A percentile compares a stretch with the other conserved stretches of the same genome.
Evolutionary conservation across 2,797 vertebrate species (phyloP).

Genomic region (Danio choprae): DNA sequence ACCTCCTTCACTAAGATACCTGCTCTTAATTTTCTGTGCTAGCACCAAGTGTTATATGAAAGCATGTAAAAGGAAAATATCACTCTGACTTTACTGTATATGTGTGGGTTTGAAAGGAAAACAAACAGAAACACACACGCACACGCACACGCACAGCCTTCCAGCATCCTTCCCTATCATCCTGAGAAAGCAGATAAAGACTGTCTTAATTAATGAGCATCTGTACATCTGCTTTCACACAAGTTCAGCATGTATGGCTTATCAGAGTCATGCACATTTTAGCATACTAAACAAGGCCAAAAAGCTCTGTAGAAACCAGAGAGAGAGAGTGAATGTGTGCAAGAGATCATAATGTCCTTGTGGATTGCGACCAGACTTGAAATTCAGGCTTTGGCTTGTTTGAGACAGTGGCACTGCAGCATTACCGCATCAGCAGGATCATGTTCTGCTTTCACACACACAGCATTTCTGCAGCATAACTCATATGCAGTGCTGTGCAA

Average conservation of each 20-base stretch:
- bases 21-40: background rate
- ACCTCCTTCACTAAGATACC: background rate
- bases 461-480: background rate
- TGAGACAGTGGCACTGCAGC: constrained; percentile 19
- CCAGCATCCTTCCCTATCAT: constrained; percentile 9
- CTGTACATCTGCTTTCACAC: constrained; percentile 11
- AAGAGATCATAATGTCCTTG: constrained; percentile 1
- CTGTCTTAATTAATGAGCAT: constrained; percentile 24
- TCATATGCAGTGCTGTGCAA: background rate
- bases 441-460: constrained; percentile 6
- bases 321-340: background rate
- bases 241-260: constrained; percentile 17
- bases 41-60: constrained; percentile 31
- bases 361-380: constrained; percentile 17
- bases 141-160: constrained; percentile 1
- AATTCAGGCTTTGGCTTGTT: constrained; percentile 6
- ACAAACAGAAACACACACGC: constrained; percentile 14
- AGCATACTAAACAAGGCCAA: constrained; percentile 5
- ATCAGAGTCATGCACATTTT: constrained; percentile 23
- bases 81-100: background rate
- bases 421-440: constrained; percentile 1
- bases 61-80: constrained; percentile 22
- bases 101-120: constrained; percentile 4
- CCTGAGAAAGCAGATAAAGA: constrained; percentile 30
- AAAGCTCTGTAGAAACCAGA: background rate